Conservation (phyloP, 2,797 vertebrate genomes). For the Agapornis canus region DNA sequence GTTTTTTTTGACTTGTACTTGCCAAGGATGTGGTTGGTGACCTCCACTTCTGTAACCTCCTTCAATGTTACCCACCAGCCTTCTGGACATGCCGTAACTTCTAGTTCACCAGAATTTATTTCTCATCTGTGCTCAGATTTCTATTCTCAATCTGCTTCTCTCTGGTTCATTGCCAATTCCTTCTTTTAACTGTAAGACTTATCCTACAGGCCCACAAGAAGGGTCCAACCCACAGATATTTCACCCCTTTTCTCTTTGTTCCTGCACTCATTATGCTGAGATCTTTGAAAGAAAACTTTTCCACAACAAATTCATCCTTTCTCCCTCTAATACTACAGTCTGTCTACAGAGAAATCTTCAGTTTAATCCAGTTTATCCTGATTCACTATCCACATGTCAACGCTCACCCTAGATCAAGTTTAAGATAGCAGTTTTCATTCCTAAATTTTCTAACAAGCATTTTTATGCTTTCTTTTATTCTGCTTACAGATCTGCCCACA, state of each 20-base stretch:
- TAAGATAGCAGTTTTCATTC: neutral
- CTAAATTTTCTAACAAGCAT: conserved; percentile 58
- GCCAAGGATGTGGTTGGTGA: neutral
- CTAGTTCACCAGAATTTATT: neutral
- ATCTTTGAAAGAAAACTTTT: neutral
- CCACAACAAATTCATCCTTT: neutral
- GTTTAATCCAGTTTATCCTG: neutral
- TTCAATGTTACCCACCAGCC: neutral
- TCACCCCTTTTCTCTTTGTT: neutral
- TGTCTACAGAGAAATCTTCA: neutral
- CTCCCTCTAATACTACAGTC: neutral
- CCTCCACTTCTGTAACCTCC: neutral
- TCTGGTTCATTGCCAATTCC: neutral
- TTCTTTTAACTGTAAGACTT: neutral
- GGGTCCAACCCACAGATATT: neutral
- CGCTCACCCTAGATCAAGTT: conserved; percentile 19
- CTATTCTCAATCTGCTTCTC: neutral
- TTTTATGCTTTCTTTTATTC: conserved; percentile 64
- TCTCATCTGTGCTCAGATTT: neutral
- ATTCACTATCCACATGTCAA: conserved; percentile 6
- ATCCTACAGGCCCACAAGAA: neutral
- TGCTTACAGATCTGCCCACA: conserved; percentile 29
- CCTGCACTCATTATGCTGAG: neutral
- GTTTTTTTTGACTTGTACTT: neutral
- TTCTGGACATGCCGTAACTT: neutral